phyloP scores from a whole-genome alignment of 2,888 invertebrate genomes.

The Autographa gamma region DNA sequence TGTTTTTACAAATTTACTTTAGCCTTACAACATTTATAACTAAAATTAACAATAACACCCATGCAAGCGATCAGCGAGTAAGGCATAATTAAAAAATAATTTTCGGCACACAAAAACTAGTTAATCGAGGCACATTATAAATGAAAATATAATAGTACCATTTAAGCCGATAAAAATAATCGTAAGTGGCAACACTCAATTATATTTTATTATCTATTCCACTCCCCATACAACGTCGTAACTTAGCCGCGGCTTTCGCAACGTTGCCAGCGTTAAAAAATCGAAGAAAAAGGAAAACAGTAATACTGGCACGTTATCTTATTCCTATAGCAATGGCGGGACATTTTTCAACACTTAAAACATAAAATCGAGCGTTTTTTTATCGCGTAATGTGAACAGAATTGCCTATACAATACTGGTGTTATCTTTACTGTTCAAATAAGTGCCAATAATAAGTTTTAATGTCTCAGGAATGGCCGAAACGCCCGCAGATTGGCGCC shows the following conservation, averaged over 20 bases:
- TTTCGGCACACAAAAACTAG: slow-evolving; percentile 31
- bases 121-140: slow-evolving; percentile 50
- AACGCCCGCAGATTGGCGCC: slow-evolving; percentile 74
- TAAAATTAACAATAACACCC: not conserved
- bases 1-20: not conserved
- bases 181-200: slow-evolving; percentile 69
- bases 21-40: not conserved
- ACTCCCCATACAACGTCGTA: slow-evolving; percentile 69
- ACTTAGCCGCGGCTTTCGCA: slow-evolving; percentile 69
- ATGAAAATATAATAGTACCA: slow-evolving; percentile 64
- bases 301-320: slow-evolving; percentile 75
- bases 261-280: slow-evolving; percentile 73
- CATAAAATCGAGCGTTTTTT: slow-evolving; percentile 81
- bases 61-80: not conserved
- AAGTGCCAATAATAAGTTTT: slow-evolving; percentile 85
- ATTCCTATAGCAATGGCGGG: slow-evolving; percentile 71
- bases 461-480: slow-evolving; percentile 72
- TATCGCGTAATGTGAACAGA: slow-evolving; percentile 82
- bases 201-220: slow-evolving; percentile 74
- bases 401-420: slow-evolving; percentile 81
- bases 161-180: slow-evolving; percentile 65
- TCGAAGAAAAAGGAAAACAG: slow-evolving; percentile 67
- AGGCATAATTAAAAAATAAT: slow-evolving; percentile 48
- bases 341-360: slow-evolving; percentile 82
- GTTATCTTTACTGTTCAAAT: slow-evolving; percentile 83